These are phyloP conservation scores for Halictus ligatus DNA, from an alignment of 2,888 invertebrate species.

Conservation along the genomic window DNA sequence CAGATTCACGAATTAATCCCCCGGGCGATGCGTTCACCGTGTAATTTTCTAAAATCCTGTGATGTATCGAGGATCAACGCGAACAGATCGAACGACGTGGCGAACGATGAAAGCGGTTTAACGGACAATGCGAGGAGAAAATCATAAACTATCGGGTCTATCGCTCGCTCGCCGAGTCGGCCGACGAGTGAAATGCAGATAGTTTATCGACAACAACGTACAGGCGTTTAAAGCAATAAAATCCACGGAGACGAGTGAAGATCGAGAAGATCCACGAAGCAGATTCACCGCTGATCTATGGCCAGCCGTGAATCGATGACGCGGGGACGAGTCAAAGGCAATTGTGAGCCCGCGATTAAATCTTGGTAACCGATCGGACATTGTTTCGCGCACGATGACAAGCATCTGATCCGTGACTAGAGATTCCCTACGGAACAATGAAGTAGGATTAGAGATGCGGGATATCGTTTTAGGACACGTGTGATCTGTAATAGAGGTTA, in stretches of 20 bases:
- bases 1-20: neutral
- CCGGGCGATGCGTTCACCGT: neutral
- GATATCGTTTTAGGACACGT: conserved; percentile 40
- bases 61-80: neutral
- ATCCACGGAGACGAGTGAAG: conserved; percentile 74
- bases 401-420: conserved; percentile 22
- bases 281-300: conserved; percentile 77
- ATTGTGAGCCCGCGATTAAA: conserved; percentile 53
- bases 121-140: conserved; percentile 49
- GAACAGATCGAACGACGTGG: neutral
- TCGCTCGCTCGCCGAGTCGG: neutral
- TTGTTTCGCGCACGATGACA: conserved; percentile 50
- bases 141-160: conserved; percentile 42
- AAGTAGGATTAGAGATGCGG: conserved; percentile 27
- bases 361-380: conserved; percentile 51
- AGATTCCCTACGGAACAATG: conserved; percentile 27
- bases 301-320: conserved; percentile 60
- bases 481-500: conserved; percentile 37
- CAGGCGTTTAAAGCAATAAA: conserved; percentile 73
- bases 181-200: conserved; percentile 49
- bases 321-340: conserved; percentile 53
- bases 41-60: conserved; percentile 14
- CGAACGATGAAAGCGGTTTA: conserved; percentile 36
- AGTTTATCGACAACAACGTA: conserved; percentile 62
- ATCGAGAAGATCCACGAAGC: conserved; percentile 79